Base-by-base conservation (phyloP, 2,888 invertebrate genomes). In the Taphrorychus bicolor region DNA sequence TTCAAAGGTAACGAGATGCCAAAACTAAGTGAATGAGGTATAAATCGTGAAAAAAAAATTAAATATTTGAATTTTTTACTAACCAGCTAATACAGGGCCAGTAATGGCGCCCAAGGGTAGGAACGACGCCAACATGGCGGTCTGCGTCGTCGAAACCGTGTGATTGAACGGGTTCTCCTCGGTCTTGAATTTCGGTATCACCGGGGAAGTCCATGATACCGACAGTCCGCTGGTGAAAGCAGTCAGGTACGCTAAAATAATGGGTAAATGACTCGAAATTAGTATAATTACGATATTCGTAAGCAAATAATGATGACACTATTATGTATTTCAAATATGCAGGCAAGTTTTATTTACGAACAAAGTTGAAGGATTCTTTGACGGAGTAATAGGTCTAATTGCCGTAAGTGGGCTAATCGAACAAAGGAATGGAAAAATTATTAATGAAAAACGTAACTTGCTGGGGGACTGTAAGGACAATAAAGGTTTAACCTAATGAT, bases 201-300 rank as follows among this genome's bases (percentile, higher is more conserved):
- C 74, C 14, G 77, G 73, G 5, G 76, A 76, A 1, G 76, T 71
- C 77, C 77, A 77, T 16, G 72, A 70, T 59, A 71, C 74, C 16
- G 73, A 74, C 7, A 70, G 56, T 11, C 76, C 76, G 24, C 72
- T 69, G 24, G 70, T 62, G 23, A 75, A 71, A 5, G 74, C 71
- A 59, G 75, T 73, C 49, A 77, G 53, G 52, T 76, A 74, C 5
- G 73, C 77, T 77, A 57, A 5, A 74, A 75, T n/a, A n/a, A n/a
- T n/a, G n/a, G 3, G 7, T 24, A 24, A 24, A 24, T 24, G 4
- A n/a, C n/a, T n/a, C n/a, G n/a, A n/a, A n/a, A n/a, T n/a, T n/a
- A n/a, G n/a, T n/a, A n/a, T n/a, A n/a, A n/a, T n/a, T n/a, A n/a
- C n/a, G n/a, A n/a, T n/a, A n/a, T n/a, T n/a, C n/a, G n/a, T n/a